Base-by-base conservation (phyloP, 2,888 invertebrate species). In the Xestia rhomboidea region DNA sequence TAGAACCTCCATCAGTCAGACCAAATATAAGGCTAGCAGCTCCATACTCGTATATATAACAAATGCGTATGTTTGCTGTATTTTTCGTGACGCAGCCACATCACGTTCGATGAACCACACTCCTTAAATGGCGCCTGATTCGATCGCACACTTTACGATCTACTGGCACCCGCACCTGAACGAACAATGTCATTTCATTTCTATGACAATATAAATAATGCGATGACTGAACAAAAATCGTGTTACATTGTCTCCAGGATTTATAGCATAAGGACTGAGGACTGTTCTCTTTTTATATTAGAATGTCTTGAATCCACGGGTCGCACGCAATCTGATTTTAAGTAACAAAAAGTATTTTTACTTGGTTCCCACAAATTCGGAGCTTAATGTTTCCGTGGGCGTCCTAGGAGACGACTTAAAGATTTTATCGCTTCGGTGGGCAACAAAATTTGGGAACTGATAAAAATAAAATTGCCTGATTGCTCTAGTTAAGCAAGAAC, bases 361-460 rank as follows among this genome's bases (percentile, higher is more conserved):
- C 64, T 62, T 27, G 46, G 41, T 62, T 34, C 46, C 73, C 73
- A 44, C 67, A 69, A 85, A 75, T 69, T 74, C 60, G 24, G 62
- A 85, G 86, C 64, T 74, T 82, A 69, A 85, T 85, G 68, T 46
- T 81, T 66, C 64, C 44, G 68, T 75, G 54, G 68, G 82, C 76
- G 68, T 54, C 51, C 68, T 81, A 81, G 64, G 75, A 81, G 73
- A 73, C 60, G 66, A 63, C 80, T 85, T 73, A 85, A 73, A 81
- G 73, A 81, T 81, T 85, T 81, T 81, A 81, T 80, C 81, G 66
- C 60, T 67, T 73, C 81, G 54, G 81, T 81, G 60, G 51, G 73
- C 85, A 85, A 85, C 54, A 81, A 67, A 81, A 81, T 84, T 72
- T 81, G 73, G 70, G 51, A 81, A 85, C 85, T 81, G 81, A 85